Base-by-base conservation (phyloP, 1,140 invertebrate species). In the Ladona fulva region DNA sequence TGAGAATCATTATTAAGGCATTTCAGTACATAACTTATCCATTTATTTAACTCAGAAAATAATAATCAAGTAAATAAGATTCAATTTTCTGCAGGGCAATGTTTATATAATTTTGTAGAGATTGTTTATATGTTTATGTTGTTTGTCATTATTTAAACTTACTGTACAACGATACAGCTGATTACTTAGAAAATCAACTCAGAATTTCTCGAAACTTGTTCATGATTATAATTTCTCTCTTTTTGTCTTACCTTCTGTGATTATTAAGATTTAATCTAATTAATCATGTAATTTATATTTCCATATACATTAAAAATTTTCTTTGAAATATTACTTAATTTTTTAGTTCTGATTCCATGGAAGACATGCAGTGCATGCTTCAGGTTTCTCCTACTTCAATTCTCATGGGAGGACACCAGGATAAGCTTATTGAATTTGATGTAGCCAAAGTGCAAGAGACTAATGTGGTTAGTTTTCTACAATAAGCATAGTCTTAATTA, bases 341-440 rank as follows among this genome's bases (percentile, higher is more conserved):
- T 84, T 88, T 29, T 84, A 94, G 93, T 80, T 95, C 94, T 24
- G 83, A 87, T 44, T 91, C 93, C 81, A 92, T 97, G 91, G 89
- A 89, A 78, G 95, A 98, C 81, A 96, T 98, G 95, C 95, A 97
- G 82, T 97, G 96, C 84, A 92, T 98, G 88, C 86, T 95, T 77
- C 83, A 86, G 80, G 86, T 84, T 11, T 91, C 89, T n/a, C 88
- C 90, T 19, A 90, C 89, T 44, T 90, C 91, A 76, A 82, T 98
- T 25, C 84, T 98, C 37, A 91, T 98, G 88, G 96, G 94, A 24
- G 97, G 97, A 16, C 93, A 97, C 85, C 95, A 97, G 83, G 90
- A 93, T 78, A 93, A 93, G 84, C 87, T 98, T 44, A 90, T 98
- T 75, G 94, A 97, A 85, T 93, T 96, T 83, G 94, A 98, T 88